Evolutionary conservation across 37 sponge, comb jelly and placozoan genomes (phyloP).

Genomic region (Corticium candelabrum): DNA sequence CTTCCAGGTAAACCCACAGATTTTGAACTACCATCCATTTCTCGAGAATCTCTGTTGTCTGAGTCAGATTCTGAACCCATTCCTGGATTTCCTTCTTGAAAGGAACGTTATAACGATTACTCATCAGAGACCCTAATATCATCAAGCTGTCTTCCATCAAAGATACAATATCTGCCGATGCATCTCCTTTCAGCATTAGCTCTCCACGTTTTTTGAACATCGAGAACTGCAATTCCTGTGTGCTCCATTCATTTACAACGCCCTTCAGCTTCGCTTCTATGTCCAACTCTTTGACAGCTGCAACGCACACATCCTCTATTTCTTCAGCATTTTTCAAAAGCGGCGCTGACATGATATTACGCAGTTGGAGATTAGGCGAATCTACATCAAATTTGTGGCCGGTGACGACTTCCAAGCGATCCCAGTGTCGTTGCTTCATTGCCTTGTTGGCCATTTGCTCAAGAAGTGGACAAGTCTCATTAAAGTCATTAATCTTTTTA

Average conservation of each 20-base stretch:
- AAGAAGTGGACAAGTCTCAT: slow-evolving; percentile 83
- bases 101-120: slow-evolving; percentile 90
- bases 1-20: slow-evolving; percentile 95
- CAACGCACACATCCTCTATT: slow-evolving; percentile 72
- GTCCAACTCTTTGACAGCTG: slow-evolving; percentile 95
- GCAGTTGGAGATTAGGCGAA: slow-evolving; percentile 83
- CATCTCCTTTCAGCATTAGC: slow-evolving; percentile 72
- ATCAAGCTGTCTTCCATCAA: slow-evolving; percentile 98
- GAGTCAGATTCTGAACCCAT: slow-evolving; percentile 93
- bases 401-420: slow-evolving; percentile 53
- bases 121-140: slow-evolving; percentile 93
- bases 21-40: slow-evolving; percentile 95
- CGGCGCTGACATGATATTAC: slow-evolving; percentile 93
- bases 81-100: slow-evolving; percentile 83
- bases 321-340: too few species aligned
- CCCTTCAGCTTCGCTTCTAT: slow-evolving; percentile 89
- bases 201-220: slow-evolving; percentile 82
- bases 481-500: slow-evolving; percentile 86
- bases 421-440: slow-evolving; percentile 93
- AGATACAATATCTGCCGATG: slow-evolving; percentile 72
- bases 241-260: slow-evolving; percentile 77
- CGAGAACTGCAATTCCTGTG: slow-evolving; percentile 53
- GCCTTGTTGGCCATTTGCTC: slow-evolving; percentile 87
- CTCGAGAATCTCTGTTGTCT: slow-evolving; percentile 87
- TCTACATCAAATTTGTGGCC: slow-evolving; percentile 76